A percentile compares a stretch with the other conserved stretches of the same genome.
Evolutionary conservation across 2,113 vertebrate species (phyloP).

Genomic region (Apteryx owenii): DNA sequence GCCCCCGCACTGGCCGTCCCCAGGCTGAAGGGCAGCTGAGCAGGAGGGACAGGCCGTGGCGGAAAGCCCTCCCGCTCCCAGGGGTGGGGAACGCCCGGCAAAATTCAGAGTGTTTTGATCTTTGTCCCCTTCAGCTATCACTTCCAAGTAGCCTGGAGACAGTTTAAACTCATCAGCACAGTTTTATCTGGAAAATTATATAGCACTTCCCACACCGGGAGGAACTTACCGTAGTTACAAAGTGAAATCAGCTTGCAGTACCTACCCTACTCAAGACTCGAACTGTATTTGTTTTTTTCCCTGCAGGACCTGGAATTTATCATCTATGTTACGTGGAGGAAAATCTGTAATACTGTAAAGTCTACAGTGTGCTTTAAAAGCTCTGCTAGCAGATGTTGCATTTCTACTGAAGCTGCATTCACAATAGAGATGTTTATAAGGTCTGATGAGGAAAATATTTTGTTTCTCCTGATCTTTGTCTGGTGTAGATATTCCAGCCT

Average conservation of each 20-base stretch:
- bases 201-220: background rate
- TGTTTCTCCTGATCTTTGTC: background rate
- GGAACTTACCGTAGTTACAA: background rate
- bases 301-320: background rate
- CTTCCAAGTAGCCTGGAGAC: background rate
- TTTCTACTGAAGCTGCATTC: background rate
- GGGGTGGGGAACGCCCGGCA: background rate
- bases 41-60: background rate
- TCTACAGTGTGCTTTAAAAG: background rate
- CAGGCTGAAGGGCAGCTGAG: background rate
- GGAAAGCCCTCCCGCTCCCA: background rate
- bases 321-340: background rate
- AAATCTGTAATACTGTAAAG: background rate
- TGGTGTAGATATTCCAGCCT: background rate
- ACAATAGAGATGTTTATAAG: background rate
- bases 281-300: background rate
- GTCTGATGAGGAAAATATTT: background rate
- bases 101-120: background rate
- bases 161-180: background rate
- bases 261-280: background rate
- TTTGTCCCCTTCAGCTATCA: background rate
- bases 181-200: background rate
- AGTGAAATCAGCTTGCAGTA: background rate
- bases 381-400: background rate
- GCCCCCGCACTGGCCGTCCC: background rate